These are phyloP conservation scores for Fopius arisanus DNA, from an alignment of 1,140 invertebrate species.

Conservation along the genomic window DNA sequence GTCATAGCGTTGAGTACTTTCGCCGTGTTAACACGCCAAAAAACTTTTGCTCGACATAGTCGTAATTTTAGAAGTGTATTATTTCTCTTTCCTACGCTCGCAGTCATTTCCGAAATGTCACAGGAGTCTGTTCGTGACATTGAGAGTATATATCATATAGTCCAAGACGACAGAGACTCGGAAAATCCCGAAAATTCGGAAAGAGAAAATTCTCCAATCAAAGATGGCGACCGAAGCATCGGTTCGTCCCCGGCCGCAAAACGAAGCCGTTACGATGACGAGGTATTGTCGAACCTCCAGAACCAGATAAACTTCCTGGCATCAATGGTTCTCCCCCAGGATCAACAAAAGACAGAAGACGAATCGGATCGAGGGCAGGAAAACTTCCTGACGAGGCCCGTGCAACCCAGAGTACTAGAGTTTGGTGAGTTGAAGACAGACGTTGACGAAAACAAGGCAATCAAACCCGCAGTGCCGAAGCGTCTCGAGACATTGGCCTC, in stretches of 20 bases:
- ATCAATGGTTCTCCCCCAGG: background rate
- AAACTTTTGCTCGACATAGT: background rate
- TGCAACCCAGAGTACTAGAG: background rate
- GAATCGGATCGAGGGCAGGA: background rate
- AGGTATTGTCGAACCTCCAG: background rate
- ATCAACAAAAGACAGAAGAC: too few species aligned
- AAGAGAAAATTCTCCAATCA: background rate
- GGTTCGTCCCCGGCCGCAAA: background rate
- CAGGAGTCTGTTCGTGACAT: too few species aligned
- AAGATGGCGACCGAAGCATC: background rate
- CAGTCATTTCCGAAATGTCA: too few species aligned
- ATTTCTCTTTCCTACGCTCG: too few species aligned
- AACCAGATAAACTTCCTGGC: background rate
- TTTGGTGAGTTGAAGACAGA: slow-evolving; percentile 23
- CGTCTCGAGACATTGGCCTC: background rate
- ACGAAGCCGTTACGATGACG: background rate
- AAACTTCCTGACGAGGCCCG: background rate
- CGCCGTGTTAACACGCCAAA: background rate
- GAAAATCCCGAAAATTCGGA: background rate
- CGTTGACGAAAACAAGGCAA: slow-evolving; percentile 4
- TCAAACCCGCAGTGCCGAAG: background rate
- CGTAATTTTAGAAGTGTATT: background rate
- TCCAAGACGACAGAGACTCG: background rate
- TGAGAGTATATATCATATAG: too few species aligned
- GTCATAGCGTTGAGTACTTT: background rate